phyloP scores from a whole-genome alignment of 1,140 invertebrate species.

The Nasonia vitripennis region DNA sequence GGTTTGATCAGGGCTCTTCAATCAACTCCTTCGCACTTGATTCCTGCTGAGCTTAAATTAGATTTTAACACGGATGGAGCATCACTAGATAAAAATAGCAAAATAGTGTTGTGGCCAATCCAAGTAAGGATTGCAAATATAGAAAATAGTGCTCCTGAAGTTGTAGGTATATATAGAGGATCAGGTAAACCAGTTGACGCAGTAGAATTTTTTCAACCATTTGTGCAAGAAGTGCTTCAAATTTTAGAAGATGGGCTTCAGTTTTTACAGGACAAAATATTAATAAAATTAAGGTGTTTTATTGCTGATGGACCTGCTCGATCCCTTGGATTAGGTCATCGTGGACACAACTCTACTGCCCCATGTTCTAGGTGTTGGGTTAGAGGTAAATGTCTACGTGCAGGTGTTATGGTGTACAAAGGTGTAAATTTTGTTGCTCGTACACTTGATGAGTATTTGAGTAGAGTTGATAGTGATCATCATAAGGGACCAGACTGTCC shows the following conservation, averaged over 20 bases:
- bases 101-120: constrained; percentile 7
- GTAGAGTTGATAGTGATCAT: constrained; percentile 33
- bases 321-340: constrained; percentile 44
- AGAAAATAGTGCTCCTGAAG: not conserved
- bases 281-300: constrained; percentile 38
- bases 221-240: not conserved
- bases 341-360: constrained; percentile 34
- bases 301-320: constrained; percentile 53
- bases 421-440: constrained; percentile 11
- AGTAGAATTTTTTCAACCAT: constrained; percentile 33
- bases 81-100: not conserved
- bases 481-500: constrained; percentile 38
- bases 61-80: not conserved
- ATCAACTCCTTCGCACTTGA: not conserved
- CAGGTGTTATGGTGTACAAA: constrained; percentile 2
- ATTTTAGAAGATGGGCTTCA: constrained; percentile 17
- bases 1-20: not conserved
- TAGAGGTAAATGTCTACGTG: constrained; percentile 7
- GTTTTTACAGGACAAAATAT: not conserved
- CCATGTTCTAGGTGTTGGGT: constrained; percentile 51
- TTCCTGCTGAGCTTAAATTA: not conserved
- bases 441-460: constrained; percentile 48
- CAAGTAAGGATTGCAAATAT: constrained; percentile 4
- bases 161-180: constrained; percentile 47
- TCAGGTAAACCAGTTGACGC: constrained; percentile 40